Evolutionary conservation across 1,140 invertebrate species (phyloP), one percentile per base, ranked within the genome.

Genomic region (Teleopsis dalmanni): DNA sequence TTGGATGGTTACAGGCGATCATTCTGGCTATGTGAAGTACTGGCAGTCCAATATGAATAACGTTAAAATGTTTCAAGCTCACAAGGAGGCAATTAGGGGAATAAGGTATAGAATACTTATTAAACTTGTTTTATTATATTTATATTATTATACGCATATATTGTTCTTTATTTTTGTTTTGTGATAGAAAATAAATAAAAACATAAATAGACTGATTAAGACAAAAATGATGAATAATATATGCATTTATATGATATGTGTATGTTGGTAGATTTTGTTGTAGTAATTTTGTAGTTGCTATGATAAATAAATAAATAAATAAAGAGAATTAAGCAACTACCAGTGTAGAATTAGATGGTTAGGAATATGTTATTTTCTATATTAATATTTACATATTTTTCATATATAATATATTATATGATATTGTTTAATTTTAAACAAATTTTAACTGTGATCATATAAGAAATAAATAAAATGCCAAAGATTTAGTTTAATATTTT

Each of bases 31-130:
- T 70, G 92, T 99, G 35, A 99, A 99, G 68, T 99, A 99, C 76
- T 99, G 97, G 97, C 97, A 99, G 79, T 95, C 93, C 56, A 99
- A 99, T 75, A 99, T 99, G 96, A 99, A 99, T 77, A 99, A 99
- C 77, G 97, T 99, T 16, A 98, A 99, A 81, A 98, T 99, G 93
- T 99, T 95, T 80, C 95, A 98, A 77, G 97, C 95, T 26, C 97
- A 99, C 75, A 98, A 99, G 83, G 97, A 99, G 80, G 88, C 97
- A 52, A 87, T 99, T 60, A 82, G 97, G 72, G 95, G 94, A 75
- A 88, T 99, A 78, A 94, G 90, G 91, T 95, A 86, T 78, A 78
- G 72, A 70, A 64, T 55, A 65, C 22, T 26, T 51, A 43, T 43
- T 27, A 54, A 54, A 65, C n/a, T 48, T 22, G n/a, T n/a, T n/a